Conservation (phyloP, 2,113 vertebrate species). For the Anthoscopus minutus region DNA sequence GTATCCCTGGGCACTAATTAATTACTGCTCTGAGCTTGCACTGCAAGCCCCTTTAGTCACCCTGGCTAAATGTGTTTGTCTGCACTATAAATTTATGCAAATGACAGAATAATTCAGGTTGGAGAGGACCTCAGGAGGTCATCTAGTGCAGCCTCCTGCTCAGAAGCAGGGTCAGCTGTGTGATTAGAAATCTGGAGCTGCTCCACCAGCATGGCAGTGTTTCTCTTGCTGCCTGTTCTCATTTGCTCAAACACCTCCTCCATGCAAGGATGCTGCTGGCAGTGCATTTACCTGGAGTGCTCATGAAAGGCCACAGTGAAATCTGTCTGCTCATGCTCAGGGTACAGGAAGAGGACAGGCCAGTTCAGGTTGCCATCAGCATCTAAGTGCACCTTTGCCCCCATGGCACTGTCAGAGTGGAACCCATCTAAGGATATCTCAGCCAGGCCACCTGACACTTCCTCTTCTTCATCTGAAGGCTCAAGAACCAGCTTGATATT, state of each 20-base stretch:
- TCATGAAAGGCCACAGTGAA: constrained; percentile 90
- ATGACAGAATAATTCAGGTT: neutral
- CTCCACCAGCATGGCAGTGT: neutral
- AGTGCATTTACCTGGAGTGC: constrained; percentile 74
- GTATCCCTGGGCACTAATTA: neutral
- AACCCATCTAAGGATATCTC: constrained; percentile 75
- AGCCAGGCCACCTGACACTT: constrained; percentile 52
- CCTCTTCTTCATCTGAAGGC: constrained; percentile 55
- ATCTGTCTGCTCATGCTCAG: constrained; percentile 89
- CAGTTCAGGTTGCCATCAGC: constrained; percentile 82
- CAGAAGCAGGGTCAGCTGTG: neutral
- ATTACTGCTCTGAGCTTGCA: neutral
- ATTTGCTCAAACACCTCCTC: neutral
- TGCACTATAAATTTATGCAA: neutral
- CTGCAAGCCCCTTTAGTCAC: neutral
- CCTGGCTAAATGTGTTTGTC: neutral
- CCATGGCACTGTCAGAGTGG: constrained; percentile 67
- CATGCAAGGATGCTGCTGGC: neutral
- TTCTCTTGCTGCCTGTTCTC: neutral
- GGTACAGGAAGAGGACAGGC: constrained; percentile 93
- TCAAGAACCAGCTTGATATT: constrained; percentile 75
- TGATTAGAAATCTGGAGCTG: neutral
- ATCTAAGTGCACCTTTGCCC: constrained; percentile 79
- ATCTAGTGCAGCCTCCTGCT: neutral
- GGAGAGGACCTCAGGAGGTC: neutral